Base-by-base conservation (phyloP, 2,797 vertebrate genomes). In the Halcyon leucocephala region DNA sequence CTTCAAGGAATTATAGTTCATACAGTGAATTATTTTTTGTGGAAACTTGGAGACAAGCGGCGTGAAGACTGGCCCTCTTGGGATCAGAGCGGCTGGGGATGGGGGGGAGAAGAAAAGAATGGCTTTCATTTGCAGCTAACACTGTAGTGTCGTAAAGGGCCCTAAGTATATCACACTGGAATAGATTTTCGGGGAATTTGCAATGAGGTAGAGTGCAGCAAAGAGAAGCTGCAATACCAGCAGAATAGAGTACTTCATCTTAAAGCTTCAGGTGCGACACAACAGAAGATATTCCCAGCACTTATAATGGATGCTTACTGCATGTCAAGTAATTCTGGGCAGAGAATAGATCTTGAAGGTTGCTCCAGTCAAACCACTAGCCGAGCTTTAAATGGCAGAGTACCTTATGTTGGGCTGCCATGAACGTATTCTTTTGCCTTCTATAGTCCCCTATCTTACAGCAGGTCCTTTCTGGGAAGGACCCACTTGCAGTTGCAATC, bases 11-110 rank as follows among this genome's bases (percentile, higher is more conserved):
- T 77, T 90, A 41, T 39, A 66, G 55, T 86, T 89, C 37, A 73
- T 48, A 39, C 8, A 83, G 24, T 81, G 78, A 89, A 82, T 91
- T 80, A 89, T 96, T 91, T 95, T 94, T 89, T 93, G 51, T 95
- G 86, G 90, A 79, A 90, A 66, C 25, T 44, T 67, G 3, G 3
- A 76, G 79, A 83, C 58, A 64, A 54, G 71, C 5, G 0, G 25
- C 14, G 5, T 93, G 91, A 94, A 95, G 79, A 39, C 19, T 60
- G 28, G 62, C 64, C 54, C 76, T 83, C 90, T 83, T 88, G 91
- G 93, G 95, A 89, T 13, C 26, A 14, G 64, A 72, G 71, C 44
- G 52, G 35, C 72, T 80, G 60, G 80, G 91, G 81, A 71, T 16
- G 51, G 89, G 31, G 44, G 84, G 28, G 79, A 69, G 46, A 48